Conservation (phyloP, 2,888 invertebrate species). For the Atherix ibis region DNA sequence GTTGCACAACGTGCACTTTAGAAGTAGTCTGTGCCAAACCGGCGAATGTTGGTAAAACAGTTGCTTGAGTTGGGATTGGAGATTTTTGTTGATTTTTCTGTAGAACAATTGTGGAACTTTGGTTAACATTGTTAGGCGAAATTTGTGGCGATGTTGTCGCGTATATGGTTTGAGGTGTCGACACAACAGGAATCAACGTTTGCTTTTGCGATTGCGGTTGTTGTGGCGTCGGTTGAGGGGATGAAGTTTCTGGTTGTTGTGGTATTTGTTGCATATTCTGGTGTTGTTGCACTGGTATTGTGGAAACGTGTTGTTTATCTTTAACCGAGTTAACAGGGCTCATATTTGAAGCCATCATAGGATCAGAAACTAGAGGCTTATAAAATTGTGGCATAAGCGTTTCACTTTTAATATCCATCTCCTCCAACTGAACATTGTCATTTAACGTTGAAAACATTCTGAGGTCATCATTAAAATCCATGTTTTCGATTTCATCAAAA, state of each 20-base stretch:
- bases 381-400: too few species aligned
- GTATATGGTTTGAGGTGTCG: conserved; percentile 2
- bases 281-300: background rate
- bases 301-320: background rate
- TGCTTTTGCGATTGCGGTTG: background rate
- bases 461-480: background rate
- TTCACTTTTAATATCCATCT: too few species aligned
- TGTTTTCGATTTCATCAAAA: too few species aligned
- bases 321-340: conserved; percentile 10
- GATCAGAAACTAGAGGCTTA: conserved; percentile 19
- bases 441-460: too few species aligned
- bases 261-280: background rate
- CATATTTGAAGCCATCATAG: conserved; percentile 22
- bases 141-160: conserved; percentile 2
- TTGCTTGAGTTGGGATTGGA: conserved; percentile 9
- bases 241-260: background rate
- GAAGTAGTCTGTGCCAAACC: conserved; percentile 6
- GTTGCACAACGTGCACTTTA: conserved; percentile 16
- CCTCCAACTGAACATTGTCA: too few species aligned
- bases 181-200: background rate
- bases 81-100: conserved; percentile 15
- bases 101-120: conserved; percentile 18
- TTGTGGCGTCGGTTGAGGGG: background rate
- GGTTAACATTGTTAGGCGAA: conserved; percentile 4
- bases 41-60: conserved; percentile 4